Conservation (phyloP, 2,113 vertebrate species). For the Anoplopoma fimbria region DNA sequence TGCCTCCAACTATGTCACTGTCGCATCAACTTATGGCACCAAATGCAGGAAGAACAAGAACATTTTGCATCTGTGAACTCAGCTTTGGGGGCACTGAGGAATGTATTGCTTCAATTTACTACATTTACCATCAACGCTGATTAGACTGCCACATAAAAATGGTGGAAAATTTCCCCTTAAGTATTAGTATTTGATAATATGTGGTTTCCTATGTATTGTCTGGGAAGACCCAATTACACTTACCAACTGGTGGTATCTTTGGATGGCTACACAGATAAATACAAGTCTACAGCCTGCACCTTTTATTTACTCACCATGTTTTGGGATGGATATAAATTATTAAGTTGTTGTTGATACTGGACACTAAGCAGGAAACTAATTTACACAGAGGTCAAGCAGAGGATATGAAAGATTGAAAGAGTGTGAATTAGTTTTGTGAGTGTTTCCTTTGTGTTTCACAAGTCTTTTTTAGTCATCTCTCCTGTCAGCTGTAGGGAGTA, state of each 20-base stretch:
- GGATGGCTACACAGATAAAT: not conserved
- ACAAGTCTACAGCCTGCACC: constrained; percentile 19
- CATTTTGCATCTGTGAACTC: too few relatives aligned
- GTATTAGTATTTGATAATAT: not conserved
- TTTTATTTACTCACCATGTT: constrained; percentile 44
- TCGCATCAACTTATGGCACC: not conserved
- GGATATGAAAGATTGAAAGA: constrained; percentile 34
- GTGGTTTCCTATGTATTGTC: not conserved
- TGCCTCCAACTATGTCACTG: too few relatives aligned
- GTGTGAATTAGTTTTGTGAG: constrained; percentile 42
- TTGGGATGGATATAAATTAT: constrained; percentile 59
- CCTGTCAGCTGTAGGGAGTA: constrained; percentile 3
- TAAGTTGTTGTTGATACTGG: constrained; percentile 56
- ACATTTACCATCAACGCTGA: not conserved
- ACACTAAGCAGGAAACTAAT: constrained; percentile 54
- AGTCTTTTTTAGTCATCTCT: constrained; percentile 23
- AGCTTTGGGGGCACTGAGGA: not conserved
- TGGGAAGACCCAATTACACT: not conserved
- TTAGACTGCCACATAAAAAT: not conserved
- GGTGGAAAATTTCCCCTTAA: not conserved
- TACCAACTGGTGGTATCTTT: not conserved
- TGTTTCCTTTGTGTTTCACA: constrained; percentile 26
- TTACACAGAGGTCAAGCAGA: constrained; percentile 61
- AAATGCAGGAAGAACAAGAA: not conserved
- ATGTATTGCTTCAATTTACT: not conserved